Percentiles rank a stretch among this genome's conserved stretches.
These are phyloP conservation scores for Catocala sponsa DNA, from an alignment of 2,888 invertebrate genomes.

Conservation along the genomic window DNA sequence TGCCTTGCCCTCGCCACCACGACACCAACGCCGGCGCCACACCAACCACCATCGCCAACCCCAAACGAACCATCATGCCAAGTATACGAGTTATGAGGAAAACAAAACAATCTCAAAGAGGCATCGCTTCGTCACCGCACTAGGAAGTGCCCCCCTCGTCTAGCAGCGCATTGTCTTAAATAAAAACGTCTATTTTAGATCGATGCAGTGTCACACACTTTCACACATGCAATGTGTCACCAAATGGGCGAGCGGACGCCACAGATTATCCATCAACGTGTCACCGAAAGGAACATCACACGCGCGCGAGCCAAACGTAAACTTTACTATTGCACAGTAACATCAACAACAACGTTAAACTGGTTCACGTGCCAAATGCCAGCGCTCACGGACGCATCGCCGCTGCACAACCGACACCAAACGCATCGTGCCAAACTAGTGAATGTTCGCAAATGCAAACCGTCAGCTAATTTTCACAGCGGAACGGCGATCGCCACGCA, in stretches of 20 bases:
- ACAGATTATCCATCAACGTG: constrained; percentile 69
- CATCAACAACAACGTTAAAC: constrained; percentile 33
- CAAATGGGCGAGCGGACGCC: constrained; percentile 63
- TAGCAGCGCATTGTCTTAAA: constrained; percentile 70
- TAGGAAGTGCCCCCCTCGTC: constrained; percentile 57
- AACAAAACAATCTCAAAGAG: constrained; percentile 40
- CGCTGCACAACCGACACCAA: constrained; percentile 47
- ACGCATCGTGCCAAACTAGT: constrained; percentile 48
- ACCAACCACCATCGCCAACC: constrained; percentile 85
- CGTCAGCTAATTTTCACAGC: constrained; percentile 40
- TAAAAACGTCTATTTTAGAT: constrained; percentile 79
- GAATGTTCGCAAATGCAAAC: constrained; percentile 43
- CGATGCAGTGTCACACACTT: constrained; percentile 72
- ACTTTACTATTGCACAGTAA: constrained; percentile 41
- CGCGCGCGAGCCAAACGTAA: constrained; percentile 55
- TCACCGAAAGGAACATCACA: constrained; percentile 44
- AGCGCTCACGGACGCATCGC: constrained; percentile 40
- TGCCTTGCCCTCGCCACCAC: constrained; percentile 81
- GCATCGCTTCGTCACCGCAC: constrained; percentile 52
- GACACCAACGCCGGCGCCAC: constrained; percentile 85
- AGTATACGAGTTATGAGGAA: constrained; percentile 15
- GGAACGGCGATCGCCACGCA: constrained; percentile 21
- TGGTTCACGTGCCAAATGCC: constrained; percentile 53
- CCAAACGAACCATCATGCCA: constrained; percentile 78
- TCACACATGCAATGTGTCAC: constrained; percentile 72